phyloP scores from a whole-genome alignment of 2,888 invertebrate species.

The Aproaerema taeniolella region DNA sequence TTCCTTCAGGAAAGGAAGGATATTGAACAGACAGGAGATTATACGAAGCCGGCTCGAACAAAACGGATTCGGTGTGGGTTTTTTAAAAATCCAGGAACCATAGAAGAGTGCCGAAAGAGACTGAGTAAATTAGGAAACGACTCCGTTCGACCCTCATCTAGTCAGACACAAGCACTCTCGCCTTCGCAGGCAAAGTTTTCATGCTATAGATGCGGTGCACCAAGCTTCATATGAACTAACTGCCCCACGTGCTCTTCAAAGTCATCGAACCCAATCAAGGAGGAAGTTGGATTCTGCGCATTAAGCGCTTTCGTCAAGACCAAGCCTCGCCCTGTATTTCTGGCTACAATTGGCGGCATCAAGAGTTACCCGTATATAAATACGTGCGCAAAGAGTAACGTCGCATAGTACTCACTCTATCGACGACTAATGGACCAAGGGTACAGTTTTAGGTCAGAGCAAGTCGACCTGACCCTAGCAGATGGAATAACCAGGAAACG shows the following conservation, averaged over 20 bases:
- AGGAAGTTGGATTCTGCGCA: conserved; percentile 14
- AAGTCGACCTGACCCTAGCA: conserved; percentile 2
- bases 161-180: conserved; percentile 11
- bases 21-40: too few species aligned
- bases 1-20: background rate
- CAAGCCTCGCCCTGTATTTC: conserved; percentile 14
- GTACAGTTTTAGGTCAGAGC: conserved; percentile 3
- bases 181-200: conserved; percentile 11
- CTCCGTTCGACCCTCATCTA: background rate
- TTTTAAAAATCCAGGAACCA: conserved; percentile 9
- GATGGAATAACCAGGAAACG: conserved; percentile 3
- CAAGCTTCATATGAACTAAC: conserved; percentile 14
- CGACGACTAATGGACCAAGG: conserved; percentile 7
- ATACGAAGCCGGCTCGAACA: too few species aligned
- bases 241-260: conserved; percentile 8
- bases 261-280: background rate
- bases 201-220: conserved; percentile 20
- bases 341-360: conserved; percentile 5
- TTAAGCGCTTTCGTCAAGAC: conserved; percentile 10
- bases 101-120: conserved; percentile 13
- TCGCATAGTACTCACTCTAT: conserved; percentile 17
- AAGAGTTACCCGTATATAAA: conserved; percentile 15
- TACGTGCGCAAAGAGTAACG: conserved; percentile 17
- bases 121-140: background rate
- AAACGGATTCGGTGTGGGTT: conserved; percentile 5